Base-by-base conservation (phyloP, 2,113 vertebrate genomes). In the Archocentrus centrarchus region DNA sequence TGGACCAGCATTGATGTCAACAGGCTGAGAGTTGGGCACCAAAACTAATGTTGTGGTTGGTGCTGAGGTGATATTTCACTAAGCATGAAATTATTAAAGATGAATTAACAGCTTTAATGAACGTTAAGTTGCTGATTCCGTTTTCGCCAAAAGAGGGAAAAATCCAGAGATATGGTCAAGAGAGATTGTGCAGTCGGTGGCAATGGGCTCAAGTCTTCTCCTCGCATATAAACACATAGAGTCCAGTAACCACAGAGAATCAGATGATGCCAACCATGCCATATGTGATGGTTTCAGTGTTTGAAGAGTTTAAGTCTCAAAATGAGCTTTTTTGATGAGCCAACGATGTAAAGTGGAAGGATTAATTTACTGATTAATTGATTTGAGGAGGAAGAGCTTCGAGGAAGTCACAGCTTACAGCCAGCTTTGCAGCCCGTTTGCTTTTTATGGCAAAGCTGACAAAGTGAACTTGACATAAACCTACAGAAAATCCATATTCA, bases 1-100 rank as follows among this genome's bases (percentile, higher is more conserved):
- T 96, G 93, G 95, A 94, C 91, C 75, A 18, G 61, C 2, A 27
- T 1, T 53, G 79, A 93, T 94, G 68, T 17, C 6, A 79, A 59
- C 10, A 3, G 75, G 10, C 35, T 55, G 6, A 41, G 7, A 24
- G 8, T 41, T 70, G 18, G 10, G 41, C 32, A 7, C 11, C 57
- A 78, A 57, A 24, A n/a, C 17, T n/a, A 53, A 20, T 32, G 10
- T 6, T 24, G 37, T 15, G 22, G 59, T 6, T 57, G 9, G 5
- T 2, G 24, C 55, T 76, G 68, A 53, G 53, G 27, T 1, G 44
- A n/a, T 53, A 32, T 20, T 17, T 32, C 2, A 6, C 47, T 73
- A n/a, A 73, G 32, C 3, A 7, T 14, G 18, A 32, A 35, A 7
- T 3, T 9, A 32, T 73, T 55, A 55, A 73, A 32, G 27, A 13